A percentile compares a stretch with the other conserved stretches of the same genome.
Evolutionary conservation across 2,113 vertebrate genomes (phyloP).

Genomic region (Misgurnus anguillicaudatus): DNA sequence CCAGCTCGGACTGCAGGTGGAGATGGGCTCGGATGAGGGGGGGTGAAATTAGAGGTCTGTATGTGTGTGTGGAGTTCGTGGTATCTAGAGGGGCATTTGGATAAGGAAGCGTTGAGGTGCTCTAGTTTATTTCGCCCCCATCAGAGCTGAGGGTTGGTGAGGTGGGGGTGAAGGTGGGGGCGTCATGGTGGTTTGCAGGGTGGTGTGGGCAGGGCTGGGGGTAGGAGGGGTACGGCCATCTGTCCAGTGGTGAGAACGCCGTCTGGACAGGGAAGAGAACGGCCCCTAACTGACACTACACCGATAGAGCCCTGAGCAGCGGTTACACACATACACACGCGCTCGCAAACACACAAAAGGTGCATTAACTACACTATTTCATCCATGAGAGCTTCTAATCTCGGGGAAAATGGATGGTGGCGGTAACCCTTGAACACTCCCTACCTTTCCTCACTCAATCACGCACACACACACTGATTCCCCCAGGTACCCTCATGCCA

Average conservation of each 20-base stretch:
- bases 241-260: conserved; percentile 80
- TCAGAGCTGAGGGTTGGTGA: conserved; percentile 51
- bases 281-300: conserved; percentile 67
- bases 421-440: conserved; percentile 43
- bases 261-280: conserved; percentile 74
- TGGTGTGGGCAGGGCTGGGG: conserved; percentile 29
- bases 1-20: conserved; percentile 53
- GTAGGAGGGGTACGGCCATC: conserved; percentile 74
- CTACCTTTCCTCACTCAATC: conserved; percentile 43
- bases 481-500: conserved; percentile 68
- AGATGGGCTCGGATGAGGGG: conserved; percentile 50
- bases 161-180: conserved; percentile 63
- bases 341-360: conserved; percentile 40
- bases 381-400: conserved; percentile 53
- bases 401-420: conserved; percentile 50
- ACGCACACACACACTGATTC: conserved; percentile 55
- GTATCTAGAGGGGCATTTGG: conserved; percentile 41
- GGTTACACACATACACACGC: conserved; percentile 52
- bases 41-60: not conserved
- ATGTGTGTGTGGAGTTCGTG: not conserved
- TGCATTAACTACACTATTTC: conserved; percentile 55
- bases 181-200: conserved; percentile 61
- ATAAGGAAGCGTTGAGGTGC: conserved; percentile 40
- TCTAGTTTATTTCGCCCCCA: conserved; percentile 46
- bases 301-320: conserved; percentile 57